phyloP scores from a whole-genome alignment of 1,140 invertebrate genomes.

The Cataglyphis hispanica region DNA sequence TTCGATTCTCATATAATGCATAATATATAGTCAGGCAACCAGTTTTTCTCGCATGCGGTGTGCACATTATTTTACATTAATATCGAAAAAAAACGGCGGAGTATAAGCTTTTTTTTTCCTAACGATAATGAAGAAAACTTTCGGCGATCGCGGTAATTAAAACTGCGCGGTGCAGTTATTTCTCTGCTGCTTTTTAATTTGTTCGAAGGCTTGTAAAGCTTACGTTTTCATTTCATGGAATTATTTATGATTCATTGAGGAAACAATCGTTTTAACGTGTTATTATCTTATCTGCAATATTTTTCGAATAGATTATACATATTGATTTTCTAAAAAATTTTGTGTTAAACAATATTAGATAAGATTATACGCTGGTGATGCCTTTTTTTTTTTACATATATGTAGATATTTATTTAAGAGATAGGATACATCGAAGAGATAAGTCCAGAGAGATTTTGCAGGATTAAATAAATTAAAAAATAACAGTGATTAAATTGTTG shows the following conservation, averaged over 20 bases:
- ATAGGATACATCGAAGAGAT: background rate
- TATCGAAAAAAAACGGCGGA: background rate
- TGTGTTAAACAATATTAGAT: slow-evolving; percentile 12
- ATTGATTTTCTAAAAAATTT: too few species aligned
- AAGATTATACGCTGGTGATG: background rate
- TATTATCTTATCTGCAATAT: background rate
- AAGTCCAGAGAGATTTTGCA: background rate
- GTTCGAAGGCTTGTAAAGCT: background rate
- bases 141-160: slow-evolving; percentile 16
- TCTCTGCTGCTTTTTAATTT: slow-evolving; percentile 7
- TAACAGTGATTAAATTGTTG: background rate
- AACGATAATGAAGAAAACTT: slow-evolving; percentile 16
- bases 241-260: background rate
- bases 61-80: slow-evolving; percentile 39
- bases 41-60: background rate
- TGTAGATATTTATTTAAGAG: background rate
- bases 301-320: background rate
- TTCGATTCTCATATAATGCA: slow-evolving; percentile 25
- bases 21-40: slow-evolving; percentile 4
- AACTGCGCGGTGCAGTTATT: background rate
- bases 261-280: background rate
- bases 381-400: background rate
- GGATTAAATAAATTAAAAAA: background rate
- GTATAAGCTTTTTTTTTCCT: background rate
- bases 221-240: background rate